phyloP scores from a whole-genome alignment of 1,140 invertebrate genomes.

The Drosophila ficusphila region DNA sequence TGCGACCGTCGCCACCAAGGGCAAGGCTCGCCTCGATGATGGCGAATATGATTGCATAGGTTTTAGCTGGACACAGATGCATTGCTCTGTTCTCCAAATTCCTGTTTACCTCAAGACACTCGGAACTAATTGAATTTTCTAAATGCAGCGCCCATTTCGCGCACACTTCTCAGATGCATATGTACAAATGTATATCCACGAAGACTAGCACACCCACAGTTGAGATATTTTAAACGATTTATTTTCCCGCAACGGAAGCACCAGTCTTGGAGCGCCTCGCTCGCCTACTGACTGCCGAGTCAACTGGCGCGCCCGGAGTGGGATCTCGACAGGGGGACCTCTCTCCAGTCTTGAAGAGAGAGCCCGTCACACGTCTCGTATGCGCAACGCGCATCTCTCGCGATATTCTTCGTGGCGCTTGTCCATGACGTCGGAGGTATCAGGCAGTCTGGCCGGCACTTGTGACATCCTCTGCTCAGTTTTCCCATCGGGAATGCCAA shows the following conservation, averaged over 20 bases:
- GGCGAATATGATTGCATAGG: constrained; percentile 57
- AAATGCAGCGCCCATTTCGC: constrained; percentile 74
- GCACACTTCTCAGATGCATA: constrained; percentile 47
- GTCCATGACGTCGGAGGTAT: constrained; percentile 72
- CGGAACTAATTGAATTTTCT: constrained; percentile 70
- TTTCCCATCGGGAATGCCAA: constrained; percentile 49
- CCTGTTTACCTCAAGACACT: constrained; percentile 29
- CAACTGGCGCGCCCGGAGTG: constrained; percentile 14
- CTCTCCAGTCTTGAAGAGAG: constrained; percentile 1
- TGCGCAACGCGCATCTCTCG: constrained; percentile 21
- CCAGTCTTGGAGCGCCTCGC: constrained; percentile 73
- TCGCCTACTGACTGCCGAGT: constrained; percentile 61
- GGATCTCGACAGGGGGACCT: not conserved
- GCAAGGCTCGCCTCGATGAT: constrained; percentile 49
- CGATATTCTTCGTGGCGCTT: constrained; percentile 43
- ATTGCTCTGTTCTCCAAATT: constrained; percentile 50
- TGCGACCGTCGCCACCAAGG: constrained; percentile 33
- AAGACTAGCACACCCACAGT: constrained; percentile 14
- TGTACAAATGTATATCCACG: constrained; percentile 27
- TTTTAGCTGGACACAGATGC: constrained; percentile 61
- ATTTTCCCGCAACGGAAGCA: constrained; percentile 51
- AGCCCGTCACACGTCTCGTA: not conserved
- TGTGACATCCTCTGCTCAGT: constrained; percentile 11
- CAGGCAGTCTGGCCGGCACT: constrained; percentile 32
- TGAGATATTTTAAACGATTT: no score